Evolutionary conservation across 1,140 invertebrate genomes (phyloP).

Genomic region (Bombus turneri): DNA sequence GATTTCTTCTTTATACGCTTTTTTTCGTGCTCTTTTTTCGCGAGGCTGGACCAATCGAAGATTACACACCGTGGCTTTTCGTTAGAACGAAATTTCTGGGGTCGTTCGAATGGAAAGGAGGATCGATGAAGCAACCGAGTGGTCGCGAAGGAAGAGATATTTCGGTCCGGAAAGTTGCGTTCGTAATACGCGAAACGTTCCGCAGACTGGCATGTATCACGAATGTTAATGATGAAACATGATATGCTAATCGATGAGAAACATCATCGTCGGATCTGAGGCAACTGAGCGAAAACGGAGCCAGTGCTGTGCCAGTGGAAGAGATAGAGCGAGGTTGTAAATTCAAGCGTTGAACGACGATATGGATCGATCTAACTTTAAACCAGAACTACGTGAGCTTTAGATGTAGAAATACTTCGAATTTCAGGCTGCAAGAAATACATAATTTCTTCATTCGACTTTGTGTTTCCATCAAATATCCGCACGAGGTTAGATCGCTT

Average conservation of each 20-base stretch:
- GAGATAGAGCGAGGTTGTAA: neutral
- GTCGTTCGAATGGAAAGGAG: constrained; percentile 1
- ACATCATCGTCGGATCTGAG: neutral
- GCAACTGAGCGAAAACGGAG: neutral
- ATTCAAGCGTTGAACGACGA: neutral
- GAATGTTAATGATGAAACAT: constrained; percentile 14
- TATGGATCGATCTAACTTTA: neutral
- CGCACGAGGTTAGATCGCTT: neutral
- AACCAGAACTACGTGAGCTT: neutral
- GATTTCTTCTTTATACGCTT: neutral
- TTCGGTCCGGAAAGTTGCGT: neutral
- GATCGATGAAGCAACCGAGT: neutral
- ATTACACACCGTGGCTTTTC: neutral
- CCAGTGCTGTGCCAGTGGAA: neutral
- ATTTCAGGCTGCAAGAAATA: neutral
- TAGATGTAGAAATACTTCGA: neutral
- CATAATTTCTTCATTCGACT: neutral
- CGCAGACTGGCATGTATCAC: neutral
- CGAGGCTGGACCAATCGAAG: neutral
- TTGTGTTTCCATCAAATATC: neutral
- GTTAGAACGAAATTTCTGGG: neutral
- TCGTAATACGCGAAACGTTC: neutral
- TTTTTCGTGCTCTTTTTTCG: neutral
- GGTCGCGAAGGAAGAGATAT: neutral
- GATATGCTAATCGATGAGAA: neutral